These are phyloP conservation scores for Malthinus flaveolus DNA, from an alignment of 2,888 invertebrate genomes.

Conservation along the genomic window DNA sequence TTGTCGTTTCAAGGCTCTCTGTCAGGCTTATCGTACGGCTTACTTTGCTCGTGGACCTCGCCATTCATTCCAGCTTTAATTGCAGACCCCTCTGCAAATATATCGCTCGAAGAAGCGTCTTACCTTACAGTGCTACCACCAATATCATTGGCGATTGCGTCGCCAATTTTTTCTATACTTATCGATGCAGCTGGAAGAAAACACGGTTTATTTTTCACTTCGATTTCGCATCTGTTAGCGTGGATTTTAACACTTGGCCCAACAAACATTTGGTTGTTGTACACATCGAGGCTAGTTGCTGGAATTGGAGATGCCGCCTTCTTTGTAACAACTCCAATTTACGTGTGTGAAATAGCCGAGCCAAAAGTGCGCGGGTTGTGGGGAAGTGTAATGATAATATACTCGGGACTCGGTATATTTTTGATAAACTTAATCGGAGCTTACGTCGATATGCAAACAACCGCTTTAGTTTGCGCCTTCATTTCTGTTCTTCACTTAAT, in stretches of 20 bases:
- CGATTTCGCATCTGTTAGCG: conserved; percentile 40
- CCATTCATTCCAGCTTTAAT: conserved; percentile 45
- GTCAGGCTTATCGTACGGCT: conserved; percentile 33
- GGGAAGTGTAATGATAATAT: conserved; percentile 41
- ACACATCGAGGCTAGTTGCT: conserved; percentile 39
- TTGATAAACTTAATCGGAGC: conserved; percentile 59
- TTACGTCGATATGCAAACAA: conserved; percentile 57
- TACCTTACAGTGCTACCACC: conserved; percentile 46
- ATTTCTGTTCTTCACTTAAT: conserved; percentile 61
- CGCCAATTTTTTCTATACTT: conserved; percentile 38
- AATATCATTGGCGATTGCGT: conserved; percentile 36
- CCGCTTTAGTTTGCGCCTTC: conserved; percentile 61
- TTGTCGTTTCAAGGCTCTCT: not conserved
- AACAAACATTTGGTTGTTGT: conserved; percentile 39
- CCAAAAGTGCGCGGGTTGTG: conserved; percentile 44
- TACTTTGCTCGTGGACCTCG: conserved; percentile 45
- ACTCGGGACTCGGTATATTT: conserved; percentile 40
- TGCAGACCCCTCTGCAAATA: conserved; percentile 39
- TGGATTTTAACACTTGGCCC: conserved; percentile 39
- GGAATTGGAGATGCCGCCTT: conserved; percentile 42
- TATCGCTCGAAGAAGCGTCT: conserved; percentile 43
- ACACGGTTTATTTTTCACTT: conserved; percentile 38
- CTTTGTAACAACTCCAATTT: conserved; percentile 41
- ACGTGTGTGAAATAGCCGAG: conserved; percentile 43
- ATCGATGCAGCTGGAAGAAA: conserved; percentile 45